Percentiles rank a stretch among this genome's conserved stretches.
phyloP scores from a whole-genome alignment of 2,113 vertebrate species.

The Patagioenas fasciata region DNA sequence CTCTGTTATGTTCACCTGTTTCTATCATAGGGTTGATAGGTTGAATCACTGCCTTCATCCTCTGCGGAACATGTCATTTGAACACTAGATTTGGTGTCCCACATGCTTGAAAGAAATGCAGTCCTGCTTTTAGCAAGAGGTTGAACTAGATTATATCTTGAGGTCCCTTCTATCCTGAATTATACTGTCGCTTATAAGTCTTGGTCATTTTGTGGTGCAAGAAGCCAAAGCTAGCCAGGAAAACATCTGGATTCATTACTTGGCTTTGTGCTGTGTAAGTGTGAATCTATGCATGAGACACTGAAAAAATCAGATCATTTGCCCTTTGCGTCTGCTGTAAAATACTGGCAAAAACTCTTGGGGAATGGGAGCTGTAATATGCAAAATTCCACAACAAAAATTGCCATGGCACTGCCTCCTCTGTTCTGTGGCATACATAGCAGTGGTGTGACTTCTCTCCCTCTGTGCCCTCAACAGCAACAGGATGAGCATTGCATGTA shows the following conservation, averaged over 20 bases:
- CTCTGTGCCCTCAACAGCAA: not conserved
- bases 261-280: not conserved
- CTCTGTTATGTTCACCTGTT: not conserved
- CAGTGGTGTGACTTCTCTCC: not conserved
- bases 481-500: accelerated
- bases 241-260: not conserved
- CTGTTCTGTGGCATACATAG: not conserved
- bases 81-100: not conserved
- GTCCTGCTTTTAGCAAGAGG: not conserved
- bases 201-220: not conserved
- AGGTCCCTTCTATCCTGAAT: not conserved
- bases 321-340: not conserved
- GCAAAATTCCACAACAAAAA: not conserved
- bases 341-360: not conserved
- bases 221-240: not conserved
- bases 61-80: not conserved
- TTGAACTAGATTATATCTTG: not conserved
- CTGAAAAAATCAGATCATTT: not conserved
- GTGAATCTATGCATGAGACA: not conserved
- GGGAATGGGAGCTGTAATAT: not conserved
- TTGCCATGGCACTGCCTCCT: not conserved
- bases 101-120: not conserved
- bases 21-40: not conserved
- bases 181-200: not conserved
- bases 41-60: not conserved